phyloP scores from a whole-genome alignment of 2,797 vertebrate species.

The Notamacropus eugenii region DNA sequence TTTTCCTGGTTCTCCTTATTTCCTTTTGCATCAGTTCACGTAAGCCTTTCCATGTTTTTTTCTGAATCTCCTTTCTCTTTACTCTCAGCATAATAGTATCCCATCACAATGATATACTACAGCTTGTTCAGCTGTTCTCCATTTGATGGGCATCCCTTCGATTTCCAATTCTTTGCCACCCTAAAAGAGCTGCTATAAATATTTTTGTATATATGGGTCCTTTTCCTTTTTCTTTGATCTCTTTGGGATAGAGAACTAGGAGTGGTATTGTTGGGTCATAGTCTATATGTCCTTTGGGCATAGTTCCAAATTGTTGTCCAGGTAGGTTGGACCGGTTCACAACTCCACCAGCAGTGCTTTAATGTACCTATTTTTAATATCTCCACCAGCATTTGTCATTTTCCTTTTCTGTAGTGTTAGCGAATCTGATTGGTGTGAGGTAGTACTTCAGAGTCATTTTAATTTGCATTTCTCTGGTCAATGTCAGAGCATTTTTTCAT shows the following conservation, averaged over 20 bases:
- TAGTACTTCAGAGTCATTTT: neutral
- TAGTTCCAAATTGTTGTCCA: neutral
- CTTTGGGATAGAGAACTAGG: neutral
- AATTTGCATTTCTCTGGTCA: neutral
- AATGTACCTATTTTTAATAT: neutral
- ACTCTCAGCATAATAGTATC: neutral
- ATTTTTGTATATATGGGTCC: neutral
- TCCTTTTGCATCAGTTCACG: neutral
- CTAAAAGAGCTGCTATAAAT: neutral
- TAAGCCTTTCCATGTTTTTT: neutral
- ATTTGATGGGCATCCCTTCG: neutral
- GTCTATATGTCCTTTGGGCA: neutral
- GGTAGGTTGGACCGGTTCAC: neutral
- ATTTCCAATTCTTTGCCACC: neutral
- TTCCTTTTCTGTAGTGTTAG: neutral
- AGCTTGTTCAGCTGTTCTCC: neutral
- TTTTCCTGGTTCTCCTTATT: neutral
- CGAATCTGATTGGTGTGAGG: neutral
- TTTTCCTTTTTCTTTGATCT: neutral
- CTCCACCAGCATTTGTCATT: neutral
- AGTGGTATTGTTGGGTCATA: neutral
- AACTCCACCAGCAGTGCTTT: neutral
- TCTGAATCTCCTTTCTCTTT: neutral
- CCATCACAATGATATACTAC: neutral
- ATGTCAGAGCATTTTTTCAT: neutral